Conservation (phyloP, 2,888 invertebrate genomes). For the Drosophila borborema region DNA sequence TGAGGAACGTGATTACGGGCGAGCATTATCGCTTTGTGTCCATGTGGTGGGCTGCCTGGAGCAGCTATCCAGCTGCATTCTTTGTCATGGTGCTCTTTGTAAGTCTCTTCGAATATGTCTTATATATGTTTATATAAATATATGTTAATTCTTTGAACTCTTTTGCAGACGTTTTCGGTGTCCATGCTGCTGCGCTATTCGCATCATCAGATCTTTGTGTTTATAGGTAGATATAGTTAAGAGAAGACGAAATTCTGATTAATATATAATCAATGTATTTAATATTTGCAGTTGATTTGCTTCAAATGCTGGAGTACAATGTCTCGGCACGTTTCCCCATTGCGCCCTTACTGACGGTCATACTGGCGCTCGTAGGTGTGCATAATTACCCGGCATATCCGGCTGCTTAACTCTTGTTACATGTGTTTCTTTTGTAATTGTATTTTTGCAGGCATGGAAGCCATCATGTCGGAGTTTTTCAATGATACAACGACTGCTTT, state of each 20-base stretch:
- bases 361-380: constrained; percentile 99
- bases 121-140: not conserved
- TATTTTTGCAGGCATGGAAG: constrained; percentile 96
- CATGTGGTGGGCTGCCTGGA: constrained; percentile 98
- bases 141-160: not conserved
- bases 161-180: constrained; percentile 97
- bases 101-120: constrained; percentile 86
- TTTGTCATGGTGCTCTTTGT: constrained; percentile 99
- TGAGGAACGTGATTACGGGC: constrained; percentile 98
- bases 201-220: constrained; percentile 99
- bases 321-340: constrained; percentile 97
- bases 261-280: not conserved
- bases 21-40: constrained; percentile 99
- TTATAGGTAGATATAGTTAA: constrained; percentile 90
- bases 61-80: constrained; percentile 97
- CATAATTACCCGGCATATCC: constrained; percentile 66
- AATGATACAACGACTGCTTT: constrained; percentile 99
- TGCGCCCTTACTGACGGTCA: constrained; percentile 98
- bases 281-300: constrained; percentile 92
- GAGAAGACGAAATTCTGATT: not conserved
- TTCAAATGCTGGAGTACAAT: constrained; percentile 99
- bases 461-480: constrained; percentile 99
- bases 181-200: constrained; percentile 99
- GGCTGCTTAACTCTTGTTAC: not conserved
- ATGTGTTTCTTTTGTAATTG: constrained; percentile 5